A percentile compares a stretch with the other conserved stretches of the same genome.
phyloP scores from a whole-genome alignment of 2,797 vertebrate genomes.

The Phataginus tricuspis region DNA sequence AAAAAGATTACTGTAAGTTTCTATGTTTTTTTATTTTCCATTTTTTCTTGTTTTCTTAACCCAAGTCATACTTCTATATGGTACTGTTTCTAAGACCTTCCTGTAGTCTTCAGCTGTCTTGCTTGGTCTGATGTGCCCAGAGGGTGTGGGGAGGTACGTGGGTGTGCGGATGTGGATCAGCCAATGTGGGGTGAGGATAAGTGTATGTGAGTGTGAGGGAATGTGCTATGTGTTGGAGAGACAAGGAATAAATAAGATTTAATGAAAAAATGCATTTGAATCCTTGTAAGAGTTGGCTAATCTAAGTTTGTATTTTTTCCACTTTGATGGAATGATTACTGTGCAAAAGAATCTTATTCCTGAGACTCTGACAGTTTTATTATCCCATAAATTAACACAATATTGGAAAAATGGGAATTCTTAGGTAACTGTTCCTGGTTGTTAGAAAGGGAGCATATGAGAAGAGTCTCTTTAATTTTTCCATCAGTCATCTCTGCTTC shows the following conservation, averaged over 20 bases:
- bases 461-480: not conserved
- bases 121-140: not conserved
- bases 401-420: not conserved
- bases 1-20: constrained; percentile 86
- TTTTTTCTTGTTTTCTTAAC: not conserved
- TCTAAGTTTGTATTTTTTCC: not conserved
- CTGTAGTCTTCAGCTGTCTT: not conserved
- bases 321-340: not conserved
- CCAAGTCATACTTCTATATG: not conserved
- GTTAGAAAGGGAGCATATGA: not conserved
- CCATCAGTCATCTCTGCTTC: not conserved
- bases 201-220: not conserved
- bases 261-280: not conserved
- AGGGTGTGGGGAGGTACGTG: not conserved
- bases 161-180: not conserved
- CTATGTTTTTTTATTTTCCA: not conserved
- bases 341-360: not conserved
- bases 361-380: not conserved
- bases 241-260: not conserved
- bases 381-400: not conserved
- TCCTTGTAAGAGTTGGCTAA: not conserved
- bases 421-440: not conserved
- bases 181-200: not conserved
- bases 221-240: not conserved
- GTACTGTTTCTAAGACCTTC: not conserved